A percentile compares a stretch with the other conserved stretches of the same genome.
These are phyloP conservation scores for Aelia acuminata DNA, from an alignment of 2,888 invertebrate species.

Conservation along the genomic window DNA sequence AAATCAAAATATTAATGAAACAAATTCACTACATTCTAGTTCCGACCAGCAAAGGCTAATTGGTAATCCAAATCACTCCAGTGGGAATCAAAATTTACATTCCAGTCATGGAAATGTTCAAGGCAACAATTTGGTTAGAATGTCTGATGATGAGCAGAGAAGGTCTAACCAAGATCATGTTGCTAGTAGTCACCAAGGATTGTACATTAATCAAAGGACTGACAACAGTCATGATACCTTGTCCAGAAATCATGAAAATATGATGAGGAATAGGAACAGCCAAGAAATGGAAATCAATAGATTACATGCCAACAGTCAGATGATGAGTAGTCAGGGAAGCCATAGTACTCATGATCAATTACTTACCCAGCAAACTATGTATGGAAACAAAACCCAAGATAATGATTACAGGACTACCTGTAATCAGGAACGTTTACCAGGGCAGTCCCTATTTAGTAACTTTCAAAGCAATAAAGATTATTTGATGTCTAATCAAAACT, in stretches of 20 bases:
- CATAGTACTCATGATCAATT: conserved; percentile 48
- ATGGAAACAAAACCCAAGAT: conserved; percentile 53
- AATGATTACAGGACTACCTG: conserved; percentile 23
- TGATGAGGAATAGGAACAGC: conserved; percentile 50
- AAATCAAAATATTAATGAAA: conserved; percentile 37
- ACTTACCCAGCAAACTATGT: conserved; percentile 54
- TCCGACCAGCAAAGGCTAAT: conserved; percentile 41
- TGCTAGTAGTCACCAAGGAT: conserved; percentile 8
- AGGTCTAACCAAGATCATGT: conserved; percentile 35
- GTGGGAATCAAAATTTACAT: conserved; percentile 38
- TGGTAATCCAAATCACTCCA: not conserved
- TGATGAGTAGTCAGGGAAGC: conserved; percentile 10
- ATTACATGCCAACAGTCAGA: conserved; percentile 1
- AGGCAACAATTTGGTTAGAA: not conserved
- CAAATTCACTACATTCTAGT: conserved; percentile 29
- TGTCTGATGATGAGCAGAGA: conserved; percentile 33
- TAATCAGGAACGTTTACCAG: conserved; percentile 12
- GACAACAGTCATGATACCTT: conserved; percentile 5
- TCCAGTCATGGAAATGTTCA: not conserved
- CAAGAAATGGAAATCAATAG: conserved; percentile 56
- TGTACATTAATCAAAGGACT: not conserved
- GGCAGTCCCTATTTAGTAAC: conserved; percentile 3
- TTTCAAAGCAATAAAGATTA: conserved; percentile 38
- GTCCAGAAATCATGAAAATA: conserved; percentile 50
- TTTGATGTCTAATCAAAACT: conserved; percentile 22